Evolutionary conservation across 2,797 vertebrate species (phyloP), one percentile per base, ranked within the genome.

Genomic region (Xyrichtys novacula): DNA sequence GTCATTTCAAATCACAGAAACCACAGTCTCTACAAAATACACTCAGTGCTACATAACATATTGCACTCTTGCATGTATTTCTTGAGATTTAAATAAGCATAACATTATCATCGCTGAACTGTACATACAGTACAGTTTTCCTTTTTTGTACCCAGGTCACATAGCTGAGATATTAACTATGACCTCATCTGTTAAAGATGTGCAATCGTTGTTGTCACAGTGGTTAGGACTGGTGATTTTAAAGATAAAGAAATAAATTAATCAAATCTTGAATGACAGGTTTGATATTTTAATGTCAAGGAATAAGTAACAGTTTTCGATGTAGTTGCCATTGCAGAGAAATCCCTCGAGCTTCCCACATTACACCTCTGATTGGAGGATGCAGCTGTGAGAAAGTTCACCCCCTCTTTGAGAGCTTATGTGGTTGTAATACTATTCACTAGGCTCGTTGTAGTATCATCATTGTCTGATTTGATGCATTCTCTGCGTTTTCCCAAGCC

Each of bases 121-220:
- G 65, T 28, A 77, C 54, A 63, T 54, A 28, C 23, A 52, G 58
- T 36, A 5, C 39, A 23, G 70, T 78, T 64, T 65, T 74, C 71
- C 75, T 68, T 44, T 75, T 61, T 74, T 11, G 40, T 42, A 9
- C 40, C 5, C 58, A 79, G 58, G 36, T 79, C 71, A 11, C 73
- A 55, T 65, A 81, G 56, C 76, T 74, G 74, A 42, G 52, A 36
- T 83, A 74, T 73, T 49, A 62, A 52, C 44, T 42, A 47, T 67
- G 32, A 56, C 32, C 32, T 63, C 40, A 29, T 39, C 43, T 10
- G 44, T 56, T 74, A 6, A 15, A 1, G 20, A 42, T 71, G 39
- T 57, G 56, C 39, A 42, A 50, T 29, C 68, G 16, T 62, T 79
- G 46, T 56, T 42, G 42, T 16, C 17, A 28, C 16, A 20, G 11